A percentile compares a stretch with the other conserved stretches of the same genome.
Conservation (phyloP, 1,140 invertebrate genomes). For the Drusus annulatus region DNA sequence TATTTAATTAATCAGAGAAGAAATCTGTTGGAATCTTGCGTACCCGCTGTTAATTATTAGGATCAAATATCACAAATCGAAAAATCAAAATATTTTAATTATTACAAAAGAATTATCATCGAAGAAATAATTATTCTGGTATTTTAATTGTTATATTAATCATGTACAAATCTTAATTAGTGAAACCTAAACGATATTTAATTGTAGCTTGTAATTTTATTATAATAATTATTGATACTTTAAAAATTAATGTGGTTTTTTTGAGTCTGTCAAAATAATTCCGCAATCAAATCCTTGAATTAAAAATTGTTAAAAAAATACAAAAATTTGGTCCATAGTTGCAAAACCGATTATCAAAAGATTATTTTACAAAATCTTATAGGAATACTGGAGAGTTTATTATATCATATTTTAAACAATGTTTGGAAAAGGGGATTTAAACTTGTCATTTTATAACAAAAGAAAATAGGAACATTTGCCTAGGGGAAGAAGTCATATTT, state of each 20-base stretch:
- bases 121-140: not conserved
- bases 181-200: not conserved
- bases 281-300: constrained; percentile 38
- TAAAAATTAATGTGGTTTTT: not conserved
- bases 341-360: constrained; percentile 22
- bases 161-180: not conserved
- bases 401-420: no score
- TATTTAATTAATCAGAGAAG: no score
- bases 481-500: no score
- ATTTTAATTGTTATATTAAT: not conserved
- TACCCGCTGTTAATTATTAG: no score
- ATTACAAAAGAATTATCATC: no score
- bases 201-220: not conserved
- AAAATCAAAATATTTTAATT: no score
- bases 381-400: not conserved
- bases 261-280: constrained; percentile 24
- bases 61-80: no score
- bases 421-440: no score
- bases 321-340: constrained; percentile 41
- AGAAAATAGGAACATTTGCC: no score
- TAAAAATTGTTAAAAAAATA: not conserved
- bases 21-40: no score
- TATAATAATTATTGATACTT: not conserved
- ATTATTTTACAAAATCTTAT: not conserved
- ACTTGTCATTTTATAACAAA: no score